Evolutionary conservation across 1,140 invertebrate species (phyloP).

Genomic region (Paraescarpia echinospica): DNA sequence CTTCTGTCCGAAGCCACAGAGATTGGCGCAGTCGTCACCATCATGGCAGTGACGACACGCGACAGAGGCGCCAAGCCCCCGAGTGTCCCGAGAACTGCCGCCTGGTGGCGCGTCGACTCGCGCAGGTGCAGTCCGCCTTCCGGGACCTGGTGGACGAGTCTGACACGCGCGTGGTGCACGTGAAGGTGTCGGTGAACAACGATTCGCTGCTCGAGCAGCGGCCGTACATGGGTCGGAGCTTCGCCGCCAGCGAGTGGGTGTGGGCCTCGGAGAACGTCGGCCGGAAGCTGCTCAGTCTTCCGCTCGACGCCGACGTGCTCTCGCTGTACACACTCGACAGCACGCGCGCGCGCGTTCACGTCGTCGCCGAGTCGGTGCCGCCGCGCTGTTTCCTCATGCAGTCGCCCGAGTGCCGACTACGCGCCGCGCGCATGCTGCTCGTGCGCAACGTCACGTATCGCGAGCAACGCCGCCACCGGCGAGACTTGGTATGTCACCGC

Average conservation of each 20-base stretch:
- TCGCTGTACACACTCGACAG: constrained; percentile 28
- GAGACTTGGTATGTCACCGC: constrained; percentile 29
- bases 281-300: constrained; percentile 27
- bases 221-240: constrained; percentile 29
- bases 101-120: background rate
- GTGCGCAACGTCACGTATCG: constrained; percentile 23
- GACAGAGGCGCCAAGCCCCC: background rate
- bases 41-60: background rate
- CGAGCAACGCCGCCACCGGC: background rate
- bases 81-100: background rate
- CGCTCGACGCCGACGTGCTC: constrained; percentile 28
- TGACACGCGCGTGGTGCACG: constrained; percentile 25
- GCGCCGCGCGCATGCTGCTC: constrained; percentile 16
- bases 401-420: constrained; percentile 26
- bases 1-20: background rate
- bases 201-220: constrained; percentile 23
- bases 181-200: constrained; percentile 24
- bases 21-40: background rate
- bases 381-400: constrained; percentile 19
- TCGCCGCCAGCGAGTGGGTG: constrained; percentile 24
- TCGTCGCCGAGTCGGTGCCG: constrained; percentile 5
- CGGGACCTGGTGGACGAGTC: constrained; percentile 23
- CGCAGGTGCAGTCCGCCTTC: constrained; percentile 13
- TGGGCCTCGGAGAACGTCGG: constrained; percentile 29
- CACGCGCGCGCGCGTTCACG: background rate